Base-by-base conservation (phyloP, 2,888 invertebrate species). In the Branchinecta sandiegonensis region DNA sequence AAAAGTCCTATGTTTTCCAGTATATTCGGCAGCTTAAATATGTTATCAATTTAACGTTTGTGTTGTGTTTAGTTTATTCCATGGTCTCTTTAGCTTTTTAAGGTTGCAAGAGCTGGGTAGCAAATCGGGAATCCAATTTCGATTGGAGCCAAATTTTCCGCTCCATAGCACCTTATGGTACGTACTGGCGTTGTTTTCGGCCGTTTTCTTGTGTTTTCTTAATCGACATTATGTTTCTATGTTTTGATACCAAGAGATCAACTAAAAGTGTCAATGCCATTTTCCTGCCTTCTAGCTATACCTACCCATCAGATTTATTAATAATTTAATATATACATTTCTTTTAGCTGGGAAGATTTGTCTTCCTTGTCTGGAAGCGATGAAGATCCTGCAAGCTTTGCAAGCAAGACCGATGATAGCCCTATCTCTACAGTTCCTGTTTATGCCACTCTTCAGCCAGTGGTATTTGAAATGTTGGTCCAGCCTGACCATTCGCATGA, bases 361-460 rank as follows among this genome's bases (percentile, higher is more conserved):
- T 4, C 56, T 50, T 50, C 7, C n/a, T 50, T 50, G 7, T 50
- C 56, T 50, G 56, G 56, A 50, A 50, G 56, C 56, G 56, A 50
- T 50, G 56, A 50, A 50, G 7, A 50, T 50, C 14, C 56, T 50
- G 14, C 7, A 50, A 50, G 56, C 56, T 50, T 50, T 50, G 56
- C 13, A 4, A 50, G 56, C 56, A 50, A 50, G 56, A 50, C 7
- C 7, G 56, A 50, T 50, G 56, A 50, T 50, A 50, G 7, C 56
- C 56, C 56, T 50, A 50, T 50, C 3, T 50, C 56, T 50, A 50
- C 7, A 50, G 56, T 50, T 50, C 56, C 56, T 50, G 56, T 50
- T 50, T 50, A 50, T 50, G 56, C 56, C 56, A 50, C 56, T 50
- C 56, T 50, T 50, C 56, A 50, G 56, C 56, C 56, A 50, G 56